Evolutionary conservation across 2,888 invertebrate species (phyloP).

Genomic region (Phragmatobia fuliginosa): DNA sequence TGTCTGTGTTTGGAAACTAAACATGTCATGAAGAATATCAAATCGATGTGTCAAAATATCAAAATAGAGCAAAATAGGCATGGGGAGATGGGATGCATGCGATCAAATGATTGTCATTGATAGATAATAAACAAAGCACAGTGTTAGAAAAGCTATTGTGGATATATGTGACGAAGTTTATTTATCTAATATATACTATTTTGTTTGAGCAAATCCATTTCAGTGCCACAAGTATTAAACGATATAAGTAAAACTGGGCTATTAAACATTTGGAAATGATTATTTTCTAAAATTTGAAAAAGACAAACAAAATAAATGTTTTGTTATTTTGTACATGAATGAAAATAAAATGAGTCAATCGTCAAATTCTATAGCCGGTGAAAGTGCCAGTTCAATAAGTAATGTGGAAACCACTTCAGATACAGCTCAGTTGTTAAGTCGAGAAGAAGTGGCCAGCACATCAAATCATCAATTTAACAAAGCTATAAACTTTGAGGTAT

Average conservation of each 20-base stretch:
- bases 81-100: background rate
- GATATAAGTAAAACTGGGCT: background rate
- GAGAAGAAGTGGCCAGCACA: conserved; percentile 72
- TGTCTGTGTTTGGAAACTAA: background rate
- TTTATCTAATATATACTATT: background rate
- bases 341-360: conserved; percentile 66
- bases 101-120: background rate
- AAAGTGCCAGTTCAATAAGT: conserved; percentile 55
- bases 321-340: background rate
- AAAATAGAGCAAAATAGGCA: too few species aligned
- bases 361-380: conserved; percentile 58
- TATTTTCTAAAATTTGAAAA: background rate
- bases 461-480: conserved; percentile 74
- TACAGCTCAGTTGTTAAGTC: conserved; percentile 73
- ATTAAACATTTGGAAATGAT: background rate
- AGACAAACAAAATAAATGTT: background rate
- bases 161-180: background rate
- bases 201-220: background rate
- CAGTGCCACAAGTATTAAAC: background rate
- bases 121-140: background rate
- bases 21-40: background rate
- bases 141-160: background rate
- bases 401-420: conserved; percentile 70
- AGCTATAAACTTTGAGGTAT: conserved; percentile 68
- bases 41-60: background rate